Base-by-base conservation (phyloP, 2,888 invertebrate species). In the Charanyca ferruginea region DNA sequence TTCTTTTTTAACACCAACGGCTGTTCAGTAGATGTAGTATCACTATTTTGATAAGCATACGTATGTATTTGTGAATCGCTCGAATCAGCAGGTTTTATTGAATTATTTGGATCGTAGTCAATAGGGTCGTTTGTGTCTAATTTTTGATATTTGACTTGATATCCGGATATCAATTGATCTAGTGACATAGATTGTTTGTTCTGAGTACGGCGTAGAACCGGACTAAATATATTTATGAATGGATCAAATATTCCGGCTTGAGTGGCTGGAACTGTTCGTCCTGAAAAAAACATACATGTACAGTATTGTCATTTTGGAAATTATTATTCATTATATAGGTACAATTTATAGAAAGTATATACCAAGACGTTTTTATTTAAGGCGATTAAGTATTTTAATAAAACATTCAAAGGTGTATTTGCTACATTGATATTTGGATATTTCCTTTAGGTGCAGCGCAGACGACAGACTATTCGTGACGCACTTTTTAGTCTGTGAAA, bases 231-330 rank as follows among this genome's bases (percentile, higher is more conserved):
- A 51, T 60, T 70, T 66, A 5, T 35, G 7, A 68, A 23, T 1
- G 70, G 66, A 54, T 70, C 61, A 16, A 75, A 51, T 22, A 69
- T 7, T 25, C 63, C 62, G 3, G 72, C 73, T 47, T 71, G 55
- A 25, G 20, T 42, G 7, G 8, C 25, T 20, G 23, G 11, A 49
- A 62, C 45, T 42, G 41, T 23, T 18, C 45, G 20, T 13, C 61
- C 82, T 81, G 63, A 20, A 76, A 75, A 47, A n/a, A 59, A 35
- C 23, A 28, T 25, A 25, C 3, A 48, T n/a, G 32, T 32, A 32
- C 16, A 4, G 11, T 8, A 38, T 32, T 11, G 11, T 32, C 32
- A 32, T 22, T 41, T 9, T 41, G 16, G 16, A 38, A 38, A 16
- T 38, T 4, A 32, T 7, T 1, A 38, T 38, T 13, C 4, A 16